A percentile compares a stretch with the other conserved stretches of the same genome.
phyloP scores from a whole-genome alignment of 2,113 vertebrate species.

The Carassius gibelio region DNA sequence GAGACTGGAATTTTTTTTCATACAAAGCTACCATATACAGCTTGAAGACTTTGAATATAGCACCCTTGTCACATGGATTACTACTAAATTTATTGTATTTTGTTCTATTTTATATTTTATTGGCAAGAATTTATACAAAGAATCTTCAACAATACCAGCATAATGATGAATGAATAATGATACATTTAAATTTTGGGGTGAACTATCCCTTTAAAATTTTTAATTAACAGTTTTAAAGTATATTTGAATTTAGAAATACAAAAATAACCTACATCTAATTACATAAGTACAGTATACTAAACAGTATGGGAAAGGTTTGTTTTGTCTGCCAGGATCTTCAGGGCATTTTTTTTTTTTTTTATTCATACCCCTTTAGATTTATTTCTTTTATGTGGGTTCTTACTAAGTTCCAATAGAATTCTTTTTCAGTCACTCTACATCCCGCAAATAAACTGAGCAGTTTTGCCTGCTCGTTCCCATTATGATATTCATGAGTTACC shows the following conservation, averaged over 20 bases:
- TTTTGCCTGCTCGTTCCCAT: constrained; percentile 46
- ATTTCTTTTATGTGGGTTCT: constrained; percentile 10
- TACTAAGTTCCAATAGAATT: constrained; percentile 14
- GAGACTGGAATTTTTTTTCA: neutral
- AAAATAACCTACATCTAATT: neutral
- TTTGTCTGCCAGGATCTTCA: constrained; percentile 33
- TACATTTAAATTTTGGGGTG: neutral
- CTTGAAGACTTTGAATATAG: neutral
- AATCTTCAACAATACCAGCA: neutral
- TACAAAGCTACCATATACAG: neutral
- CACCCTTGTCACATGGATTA: neutral
- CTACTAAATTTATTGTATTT: neutral
- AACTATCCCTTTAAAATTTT: neutral
- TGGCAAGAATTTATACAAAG: neutral
- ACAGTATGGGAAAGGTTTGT: constrained; percentile 32
- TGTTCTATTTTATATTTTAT: neutral
- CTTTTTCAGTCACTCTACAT: constrained; percentile 35
- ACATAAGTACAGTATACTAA: constrained; percentile 6
- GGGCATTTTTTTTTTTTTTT: neutral
- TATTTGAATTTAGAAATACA: neutral
- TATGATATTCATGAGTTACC: constrained; percentile 54
- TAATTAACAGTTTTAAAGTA: neutral
- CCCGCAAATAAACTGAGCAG: constrained; percentile 47
- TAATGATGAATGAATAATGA: neutral
- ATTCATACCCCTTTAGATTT: neutral